Evolutionary conservation across 2,888 invertebrate species (phyloP), one percentile per base, ranked within the genome.

Genomic region (Drosophila prolongata): DNA sequence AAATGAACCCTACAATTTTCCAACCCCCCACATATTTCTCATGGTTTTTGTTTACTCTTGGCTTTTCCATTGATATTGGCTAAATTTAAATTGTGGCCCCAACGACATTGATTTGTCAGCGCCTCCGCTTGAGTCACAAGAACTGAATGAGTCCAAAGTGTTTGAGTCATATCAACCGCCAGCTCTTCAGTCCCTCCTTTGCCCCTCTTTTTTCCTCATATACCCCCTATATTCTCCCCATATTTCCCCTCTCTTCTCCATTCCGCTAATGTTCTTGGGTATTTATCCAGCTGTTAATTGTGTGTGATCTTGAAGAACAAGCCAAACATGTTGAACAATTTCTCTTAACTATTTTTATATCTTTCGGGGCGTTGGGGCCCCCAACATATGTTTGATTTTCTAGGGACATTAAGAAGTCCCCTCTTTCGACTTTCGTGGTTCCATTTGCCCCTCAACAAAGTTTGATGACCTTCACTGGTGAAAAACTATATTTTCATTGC

Each of bases 231-330:
- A 11, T 11, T 10, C 19, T n/a, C 10, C 11, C n/a, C 14, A 16
- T 13, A 9, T n/a, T 2, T 11, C 24, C 16, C 10, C 8, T 6
- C 24, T 10, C 3, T 44, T 44, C 37, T 24, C n/a, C 44, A 43
- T 49, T 54, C 37, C 44, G 49, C 46, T 71, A 71, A 57, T 74
- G 60, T 53, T 66, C 40, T 50, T 40, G 38, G 60, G 42, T 83
- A 77, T 83, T 83, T 86, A 79, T 79, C 65, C 83, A 83, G 83
- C 83, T 83, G 89, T 86, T 86, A 86, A 83, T 85, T 84, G 85
- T 75, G 73, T 67, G 47, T 49, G 60, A 60, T 43, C 60, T 59
- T 55, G 59, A 56, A 55, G 74, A 72, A 64, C 47, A 64, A 49
- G 42, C 62, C 70, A 52, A 54, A 54, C 55, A 70, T 67, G 54